Conservation (phyloP, 2,888 invertebrate species). For the Caenorhabditis sp. region DNA sequence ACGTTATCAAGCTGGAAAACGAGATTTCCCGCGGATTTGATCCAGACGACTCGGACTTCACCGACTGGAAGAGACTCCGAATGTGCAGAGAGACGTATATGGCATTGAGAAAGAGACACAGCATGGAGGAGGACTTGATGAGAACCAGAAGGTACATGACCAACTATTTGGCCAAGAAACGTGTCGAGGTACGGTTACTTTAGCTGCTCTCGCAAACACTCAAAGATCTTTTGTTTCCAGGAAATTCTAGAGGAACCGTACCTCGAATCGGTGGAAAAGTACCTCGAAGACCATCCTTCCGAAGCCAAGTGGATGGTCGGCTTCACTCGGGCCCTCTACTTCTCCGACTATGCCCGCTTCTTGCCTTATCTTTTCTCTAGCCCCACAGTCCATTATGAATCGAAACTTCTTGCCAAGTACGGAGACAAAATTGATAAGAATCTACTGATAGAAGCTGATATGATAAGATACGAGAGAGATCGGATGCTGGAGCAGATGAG, state of each 20-base stretch:
- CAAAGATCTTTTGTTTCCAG: neutral
- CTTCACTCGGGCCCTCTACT: neutral
- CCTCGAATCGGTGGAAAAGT: neutral
- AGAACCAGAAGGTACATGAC: neutral
- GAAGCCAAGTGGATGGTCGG: neutral
- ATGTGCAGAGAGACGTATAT: neutral
- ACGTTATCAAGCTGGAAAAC: neutral
- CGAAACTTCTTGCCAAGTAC: neutral
- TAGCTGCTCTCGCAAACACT: no score
- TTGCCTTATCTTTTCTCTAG: neutral
- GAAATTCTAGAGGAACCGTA: neutral
- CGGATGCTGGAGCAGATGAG: neutral
- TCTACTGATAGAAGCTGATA: neutral
- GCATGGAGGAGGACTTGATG: neutral
- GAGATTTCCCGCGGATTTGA: neutral
- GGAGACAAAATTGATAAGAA: neutral
- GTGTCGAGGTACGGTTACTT: neutral
- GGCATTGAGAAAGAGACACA: neutral
- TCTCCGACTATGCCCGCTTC: conserved; percentile 4
- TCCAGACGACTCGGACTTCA: neutral
- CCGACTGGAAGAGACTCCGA: neutral
- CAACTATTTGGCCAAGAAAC: neutral
- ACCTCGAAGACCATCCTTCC: neutral
- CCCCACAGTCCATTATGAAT: neutral
- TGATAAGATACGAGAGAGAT: neutral